Percentiles rank a stretch among this genome's conserved stretches.
Conservation (phyloP, 37 sponge, comb jelly and placozoan species). For the Bolinopsis microptera region DNA sequence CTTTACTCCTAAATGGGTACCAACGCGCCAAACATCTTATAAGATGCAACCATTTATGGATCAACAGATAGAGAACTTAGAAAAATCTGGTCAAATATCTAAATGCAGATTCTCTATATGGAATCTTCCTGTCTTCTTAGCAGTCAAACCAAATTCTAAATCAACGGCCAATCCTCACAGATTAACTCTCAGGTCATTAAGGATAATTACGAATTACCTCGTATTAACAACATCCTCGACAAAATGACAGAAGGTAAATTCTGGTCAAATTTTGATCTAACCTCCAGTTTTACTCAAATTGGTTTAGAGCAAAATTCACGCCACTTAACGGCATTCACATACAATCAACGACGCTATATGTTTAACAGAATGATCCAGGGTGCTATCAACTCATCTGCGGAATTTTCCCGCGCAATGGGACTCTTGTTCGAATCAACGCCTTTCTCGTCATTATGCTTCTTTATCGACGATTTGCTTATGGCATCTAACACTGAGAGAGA, state of each 20-base stretch:
- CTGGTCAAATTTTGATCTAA: background rate
- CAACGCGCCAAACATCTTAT: background rate
- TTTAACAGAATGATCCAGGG: conserved; percentile 11
- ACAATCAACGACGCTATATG: background rate
- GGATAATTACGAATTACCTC: background rate
- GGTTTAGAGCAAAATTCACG: background rate
- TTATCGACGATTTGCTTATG: background rate
- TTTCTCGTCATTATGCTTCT: background rate
- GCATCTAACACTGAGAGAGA: background rate
- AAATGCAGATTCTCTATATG: background rate
- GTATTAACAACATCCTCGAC: conserved; percentile 15
- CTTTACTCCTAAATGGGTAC: background rate
- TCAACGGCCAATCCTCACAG: background rate
- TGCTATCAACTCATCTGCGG: background rate
- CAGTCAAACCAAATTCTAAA: background rate
- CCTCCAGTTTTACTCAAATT: conserved; percentile 11
- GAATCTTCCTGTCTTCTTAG: background rate
- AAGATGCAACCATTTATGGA: background rate
- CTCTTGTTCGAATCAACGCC: background rate
- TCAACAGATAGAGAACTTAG: background rate
- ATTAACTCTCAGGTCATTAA: background rate
- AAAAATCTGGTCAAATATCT: conserved; percentile 9
- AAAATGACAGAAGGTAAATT: background rate
- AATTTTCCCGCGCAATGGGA: background rate
- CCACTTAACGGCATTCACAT: background rate